These are phyloP conservation scores for Aspiorhynchus laticeps DNA, from an alignment of 2,113 vertebrate species.

Conservation along the genomic window DNA sequence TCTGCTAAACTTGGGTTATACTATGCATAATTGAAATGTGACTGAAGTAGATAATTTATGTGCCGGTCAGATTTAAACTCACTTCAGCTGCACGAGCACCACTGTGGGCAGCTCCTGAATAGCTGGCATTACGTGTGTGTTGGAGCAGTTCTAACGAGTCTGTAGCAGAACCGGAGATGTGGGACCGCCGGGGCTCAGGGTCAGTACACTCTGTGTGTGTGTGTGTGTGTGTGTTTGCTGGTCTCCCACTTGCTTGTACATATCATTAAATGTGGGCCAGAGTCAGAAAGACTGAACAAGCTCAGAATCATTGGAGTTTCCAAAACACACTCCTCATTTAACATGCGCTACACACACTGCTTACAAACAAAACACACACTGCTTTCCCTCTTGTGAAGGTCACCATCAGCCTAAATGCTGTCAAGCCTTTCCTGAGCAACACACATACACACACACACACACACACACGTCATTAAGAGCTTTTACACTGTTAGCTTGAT, in stretches of 20 bases:
- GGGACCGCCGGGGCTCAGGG: background rate
- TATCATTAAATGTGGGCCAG: slow-evolving; percentile 10
- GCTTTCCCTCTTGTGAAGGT: background rate
- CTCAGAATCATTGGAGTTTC: background rate
- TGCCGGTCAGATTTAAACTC: background rate
- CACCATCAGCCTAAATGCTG: background rate
- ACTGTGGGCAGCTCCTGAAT: background rate
- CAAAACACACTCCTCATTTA: slow-evolving; percentile 18
- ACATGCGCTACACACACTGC: slow-evolving; percentile 8
- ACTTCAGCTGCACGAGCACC: background rate
- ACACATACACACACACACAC: no score
- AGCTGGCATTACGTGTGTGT: background rate
- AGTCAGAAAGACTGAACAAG: slow-evolving; percentile 4
- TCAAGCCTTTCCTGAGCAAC: background rate
- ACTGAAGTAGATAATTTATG: background rate
- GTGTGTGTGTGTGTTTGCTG: background rate
- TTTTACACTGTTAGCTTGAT: background rate
- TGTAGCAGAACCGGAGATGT: slow-evolving; percentile 1
- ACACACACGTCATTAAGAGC: background rate
- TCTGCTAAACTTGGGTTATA: background rate
- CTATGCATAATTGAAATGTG: background rate
- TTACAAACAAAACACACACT: background rate
- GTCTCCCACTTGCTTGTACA: background rate
- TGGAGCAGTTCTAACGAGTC: background rate
- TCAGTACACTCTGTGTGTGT: slow-evolving; percentile 10